Conservation (phyloP, 2,797 vertebrate species). For the Pampus argenteus region DNA sequence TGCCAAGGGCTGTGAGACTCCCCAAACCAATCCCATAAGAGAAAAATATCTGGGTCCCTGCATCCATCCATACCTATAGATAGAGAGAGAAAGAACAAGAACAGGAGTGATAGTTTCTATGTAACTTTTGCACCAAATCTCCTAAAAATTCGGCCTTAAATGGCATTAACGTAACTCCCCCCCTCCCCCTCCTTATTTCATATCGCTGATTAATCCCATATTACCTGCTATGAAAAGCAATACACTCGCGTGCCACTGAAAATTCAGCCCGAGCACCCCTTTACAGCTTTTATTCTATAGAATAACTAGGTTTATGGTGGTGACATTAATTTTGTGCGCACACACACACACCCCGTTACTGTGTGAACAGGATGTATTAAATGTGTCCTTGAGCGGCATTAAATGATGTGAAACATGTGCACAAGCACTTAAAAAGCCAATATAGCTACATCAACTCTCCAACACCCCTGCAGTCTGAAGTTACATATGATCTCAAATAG, state of each 20-base stretch:
- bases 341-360: not conserved
- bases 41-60: constrained; percentile 94
- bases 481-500: not conserved
- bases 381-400: not conserved
- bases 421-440: not conserved
- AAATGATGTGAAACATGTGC: not conserved
- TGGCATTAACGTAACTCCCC: too few relatives aligned
- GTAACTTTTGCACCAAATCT: not conserved
- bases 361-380: not conserved
- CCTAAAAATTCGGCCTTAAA: not conserved
- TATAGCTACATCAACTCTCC: not conserved
- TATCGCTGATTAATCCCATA: not conserved
- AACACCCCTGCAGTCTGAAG: not conserved
- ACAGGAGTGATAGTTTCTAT: not conserved
- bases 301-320: not conserved
- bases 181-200: too few relatives aligned
- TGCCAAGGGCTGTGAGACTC: constrained; percentile 92
- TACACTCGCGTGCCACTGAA: not conserved
- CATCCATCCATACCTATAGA: constrained; percentile 94
- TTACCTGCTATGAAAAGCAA: not conserved
- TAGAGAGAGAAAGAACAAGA: constrained; percentile 5
- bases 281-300: too few relatives aligned
- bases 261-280: too few relatives aligned
- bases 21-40: constrained; percentile 93
- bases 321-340: not conserved